phyloP scores from a whole-genome alignment of 2,113 vertebrate genomes.

The Pluvianellus socialis region DNA sequence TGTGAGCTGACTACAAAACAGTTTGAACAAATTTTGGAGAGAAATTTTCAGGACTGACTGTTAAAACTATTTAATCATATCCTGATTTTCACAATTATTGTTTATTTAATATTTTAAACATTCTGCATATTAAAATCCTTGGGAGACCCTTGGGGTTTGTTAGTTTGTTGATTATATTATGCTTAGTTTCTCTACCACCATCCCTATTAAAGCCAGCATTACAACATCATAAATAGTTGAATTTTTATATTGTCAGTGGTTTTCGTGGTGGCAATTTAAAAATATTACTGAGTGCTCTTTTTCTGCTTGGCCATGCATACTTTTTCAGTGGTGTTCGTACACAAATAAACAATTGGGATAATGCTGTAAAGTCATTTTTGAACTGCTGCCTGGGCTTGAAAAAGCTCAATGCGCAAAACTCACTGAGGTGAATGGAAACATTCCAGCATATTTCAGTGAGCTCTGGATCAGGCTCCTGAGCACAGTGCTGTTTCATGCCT shows the following conservation, averaged over 20 bases:
- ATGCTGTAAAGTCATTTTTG: conserved; percentile 38
- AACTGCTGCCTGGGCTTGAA: conserved; percentile 31
- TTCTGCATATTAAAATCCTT: conserved; percentile 19
- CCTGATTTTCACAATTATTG: neutral
- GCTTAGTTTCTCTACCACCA: neutral
- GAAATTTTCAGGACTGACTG: neutral
- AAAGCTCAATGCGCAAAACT: conserved; percentile 24
- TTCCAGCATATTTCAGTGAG: conserved; percentile 42
- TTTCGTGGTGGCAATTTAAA: neutral
- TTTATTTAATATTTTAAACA: conserved; percentile 49
- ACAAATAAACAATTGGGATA: conserved; percentile 51
- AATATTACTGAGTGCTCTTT: conserved; percentile 10
- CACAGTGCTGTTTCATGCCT: neutral
- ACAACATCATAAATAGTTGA: conserved; percentile 33
- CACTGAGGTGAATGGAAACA: conserved; percentile 30
- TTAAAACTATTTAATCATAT: conserved; percentile 28
- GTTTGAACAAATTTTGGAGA: conserved; percentile 25
- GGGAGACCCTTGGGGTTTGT: neutral
- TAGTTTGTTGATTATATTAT: conserved; percentile 10
- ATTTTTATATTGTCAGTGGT: conserved; percentile 34
- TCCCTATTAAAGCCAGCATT: neutral
- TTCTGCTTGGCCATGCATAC: conserved; percentile 25
- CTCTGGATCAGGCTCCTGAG: conserved; percentile 1
- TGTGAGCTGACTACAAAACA: conserved; percentile 24
- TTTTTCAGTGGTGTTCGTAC: neutral